Percentiles rank a stretch among this genome's conserved stretches.
Conservation (phyloP, 2,888 invertebrate species). For the Hypolimnas misippus region DNA sequence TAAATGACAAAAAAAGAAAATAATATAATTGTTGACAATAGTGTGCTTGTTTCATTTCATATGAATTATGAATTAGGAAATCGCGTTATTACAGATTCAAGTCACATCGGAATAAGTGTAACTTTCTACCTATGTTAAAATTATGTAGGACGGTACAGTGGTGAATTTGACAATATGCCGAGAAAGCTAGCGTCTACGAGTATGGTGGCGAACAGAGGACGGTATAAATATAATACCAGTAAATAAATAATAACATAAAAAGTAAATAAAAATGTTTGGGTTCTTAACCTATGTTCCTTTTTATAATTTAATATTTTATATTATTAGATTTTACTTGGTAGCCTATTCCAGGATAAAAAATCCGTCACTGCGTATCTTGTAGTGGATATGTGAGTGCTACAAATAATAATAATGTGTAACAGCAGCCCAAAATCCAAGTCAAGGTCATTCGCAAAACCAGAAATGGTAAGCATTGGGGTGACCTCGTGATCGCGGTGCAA, state of each 20-base stretch:
- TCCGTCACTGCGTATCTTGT: not conserved
- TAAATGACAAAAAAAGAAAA: too few species aligned
- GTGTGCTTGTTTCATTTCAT: slow-evolving; percentile 24
- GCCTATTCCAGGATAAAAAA: too few species aligned
- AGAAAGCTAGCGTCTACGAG: too few species aligned
- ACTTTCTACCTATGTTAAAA: slow-evolving; percentile 70
- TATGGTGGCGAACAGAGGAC: too few species aligned
- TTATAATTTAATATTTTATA: too few species aligned
- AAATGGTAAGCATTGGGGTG: slow-evolving; percentile 69
- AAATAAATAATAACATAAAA: too few species aligned
- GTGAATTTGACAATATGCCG: too few species aligned
- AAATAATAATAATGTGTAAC: slow-evolving; percentile 71
- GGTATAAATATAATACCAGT: too few species aligned
- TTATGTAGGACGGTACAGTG: slow-evolving; percentile 45
- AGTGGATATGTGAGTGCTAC: slow-evolving; percentile 44
- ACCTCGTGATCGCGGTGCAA: slow-evolving; percentile 61
- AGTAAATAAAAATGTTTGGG: too few species aligned
- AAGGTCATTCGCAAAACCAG: slow-evolving; percentile 74
- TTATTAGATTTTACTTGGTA: too few species aligned
- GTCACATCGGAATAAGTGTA: slow-evolving; percentile 72
- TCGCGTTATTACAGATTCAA: slow-evolving; percentile 48
- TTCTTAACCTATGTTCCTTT: too few species aligned
- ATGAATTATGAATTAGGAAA: slow-evolving; percentile 41
- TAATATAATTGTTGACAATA: not conserved
- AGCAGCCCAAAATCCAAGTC: slow-evolving; percentile 66